Conservation (phyloP, 2,888 invertebrate genomes). For the Enchytraeus crypticus region DNA sequence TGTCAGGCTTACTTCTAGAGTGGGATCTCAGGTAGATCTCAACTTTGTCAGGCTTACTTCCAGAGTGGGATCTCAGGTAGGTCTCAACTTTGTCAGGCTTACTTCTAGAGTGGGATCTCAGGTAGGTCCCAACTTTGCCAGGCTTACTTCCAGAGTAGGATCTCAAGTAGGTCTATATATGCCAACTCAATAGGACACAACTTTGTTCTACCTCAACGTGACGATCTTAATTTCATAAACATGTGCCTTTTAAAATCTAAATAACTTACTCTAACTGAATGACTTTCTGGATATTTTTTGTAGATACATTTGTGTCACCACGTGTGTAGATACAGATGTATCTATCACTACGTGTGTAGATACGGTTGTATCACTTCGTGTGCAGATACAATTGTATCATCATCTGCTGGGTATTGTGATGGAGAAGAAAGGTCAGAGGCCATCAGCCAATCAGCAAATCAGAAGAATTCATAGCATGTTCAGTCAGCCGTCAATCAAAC, state of each 20-base stretch:
- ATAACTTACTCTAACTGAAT: no score
- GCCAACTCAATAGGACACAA: neutral
- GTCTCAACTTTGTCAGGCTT: neutral
- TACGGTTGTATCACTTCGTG: no score
- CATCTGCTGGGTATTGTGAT: conserved; percentile 7
- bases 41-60: conserved; percentile 12
- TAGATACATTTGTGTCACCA: neutral
- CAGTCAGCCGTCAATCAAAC: neutral
- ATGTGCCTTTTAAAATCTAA: no score
- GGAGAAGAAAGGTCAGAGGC: neutral
- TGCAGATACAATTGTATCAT: conserved; percentile 16
- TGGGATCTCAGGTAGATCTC: neutral
- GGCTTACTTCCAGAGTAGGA: conserved; percentile 11
- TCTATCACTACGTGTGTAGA: neutral
- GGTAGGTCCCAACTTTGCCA: neutral
- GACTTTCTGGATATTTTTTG: neutral
- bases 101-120: neutral
- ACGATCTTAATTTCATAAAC: no score
- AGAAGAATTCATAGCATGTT: neutral
- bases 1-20: neutral
- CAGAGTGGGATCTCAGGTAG: conserved; percentile 1
- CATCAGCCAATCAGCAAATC: no score
- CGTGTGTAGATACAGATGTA: neutral
- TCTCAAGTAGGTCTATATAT: neutral
- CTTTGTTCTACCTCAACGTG: no score